These are phyloP conservation scores for Aegithalos caudatus DNA, from an alignment of 2,113 vertebrate species.

Conservation along the genomic window DNA sequence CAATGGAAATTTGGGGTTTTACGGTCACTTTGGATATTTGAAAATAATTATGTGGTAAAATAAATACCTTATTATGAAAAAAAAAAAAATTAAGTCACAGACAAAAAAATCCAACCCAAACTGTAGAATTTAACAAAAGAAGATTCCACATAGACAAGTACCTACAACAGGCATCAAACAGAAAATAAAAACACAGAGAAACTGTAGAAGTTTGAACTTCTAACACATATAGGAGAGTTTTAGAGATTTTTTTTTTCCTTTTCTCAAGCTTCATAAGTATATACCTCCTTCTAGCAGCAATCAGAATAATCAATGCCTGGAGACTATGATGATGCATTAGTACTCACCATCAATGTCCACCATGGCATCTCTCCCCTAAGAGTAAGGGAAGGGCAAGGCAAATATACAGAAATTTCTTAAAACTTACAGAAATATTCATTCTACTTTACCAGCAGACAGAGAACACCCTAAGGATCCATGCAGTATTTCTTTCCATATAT, in stretches of 20 bases:
- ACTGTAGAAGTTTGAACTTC: neutral
- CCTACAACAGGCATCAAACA: neutral
- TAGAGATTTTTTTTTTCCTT: neutral
- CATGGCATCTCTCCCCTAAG: neutral
- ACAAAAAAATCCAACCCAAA: neutral
- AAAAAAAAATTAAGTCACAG: neutral
- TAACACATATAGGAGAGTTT: neutral
- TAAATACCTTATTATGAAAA: neutral
- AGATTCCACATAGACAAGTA: neutral
- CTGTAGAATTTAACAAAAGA: neutral
- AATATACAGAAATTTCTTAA: neutral
- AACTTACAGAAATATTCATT: conserved; percentile 7
- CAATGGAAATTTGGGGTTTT: neutral
- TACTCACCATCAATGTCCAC: neutral
- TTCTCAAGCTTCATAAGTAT: neutral
- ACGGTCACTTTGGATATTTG: neutral
- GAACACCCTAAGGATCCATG: neutral
- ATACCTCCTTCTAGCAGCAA: neutral
- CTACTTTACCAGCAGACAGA: neutral
- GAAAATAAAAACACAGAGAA: neutral
- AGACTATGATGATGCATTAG: neutral
- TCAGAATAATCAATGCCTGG: neutral
- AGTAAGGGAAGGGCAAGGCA: neutral
- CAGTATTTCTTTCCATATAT: neutral
- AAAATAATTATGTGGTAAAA: neutral